Evolutionary conservation across 2,797 vertebrate genomes (phyloP).

Genomic region (Phalanger gymnotis): DNA sequence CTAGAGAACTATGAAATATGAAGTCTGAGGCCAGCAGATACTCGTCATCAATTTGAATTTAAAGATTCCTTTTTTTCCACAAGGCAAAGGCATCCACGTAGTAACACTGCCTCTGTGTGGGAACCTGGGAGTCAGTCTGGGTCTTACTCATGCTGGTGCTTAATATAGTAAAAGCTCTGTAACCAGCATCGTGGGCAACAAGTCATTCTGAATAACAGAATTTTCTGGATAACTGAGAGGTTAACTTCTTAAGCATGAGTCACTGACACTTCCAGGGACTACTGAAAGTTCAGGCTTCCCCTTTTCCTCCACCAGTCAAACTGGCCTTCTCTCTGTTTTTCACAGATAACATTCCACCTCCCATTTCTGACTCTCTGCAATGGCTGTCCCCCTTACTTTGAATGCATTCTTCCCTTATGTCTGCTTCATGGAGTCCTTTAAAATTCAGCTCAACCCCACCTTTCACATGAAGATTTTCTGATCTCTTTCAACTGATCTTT

Average conservation of each 20-base stretch:
- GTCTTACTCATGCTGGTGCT: neutral
- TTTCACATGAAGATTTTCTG: neutral
- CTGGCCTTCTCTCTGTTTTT: neutral
- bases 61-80: neutral
- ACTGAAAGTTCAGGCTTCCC: neutral
- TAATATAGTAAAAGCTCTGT: neutral
- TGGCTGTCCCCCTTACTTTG: neutral
- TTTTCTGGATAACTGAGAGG: neutral
- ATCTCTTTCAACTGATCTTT: neutral
- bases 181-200: neutral
- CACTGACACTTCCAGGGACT: neutral
- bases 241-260: neutral
- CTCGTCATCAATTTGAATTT: neutral
- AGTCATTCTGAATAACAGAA: neutral
- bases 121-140: neutral
- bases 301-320: neutral
- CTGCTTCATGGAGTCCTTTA: neutral
- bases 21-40: constrained; percentile 31
- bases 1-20: neutral
- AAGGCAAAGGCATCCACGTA: constrained; percentile 15
- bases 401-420: neutral
- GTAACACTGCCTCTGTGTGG: neutral
- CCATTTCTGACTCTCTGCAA: neutral
- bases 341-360: neutral
- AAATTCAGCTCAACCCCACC: neutral